Conservation (phyloP, 1,140 invertebrate species). For the Leptonema lineaticorne region DNA sequence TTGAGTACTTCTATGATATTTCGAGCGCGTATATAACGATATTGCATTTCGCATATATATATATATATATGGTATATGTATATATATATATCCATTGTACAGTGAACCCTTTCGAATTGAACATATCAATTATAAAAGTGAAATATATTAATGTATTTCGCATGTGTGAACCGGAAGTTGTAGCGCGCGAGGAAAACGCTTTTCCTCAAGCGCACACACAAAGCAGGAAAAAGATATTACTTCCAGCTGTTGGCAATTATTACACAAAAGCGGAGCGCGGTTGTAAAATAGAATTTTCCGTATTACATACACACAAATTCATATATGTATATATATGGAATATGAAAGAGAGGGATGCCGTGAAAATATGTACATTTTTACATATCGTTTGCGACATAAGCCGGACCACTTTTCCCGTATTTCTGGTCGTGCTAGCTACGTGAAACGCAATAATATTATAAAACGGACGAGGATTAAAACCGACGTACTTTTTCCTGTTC, state of each 20-base stretch:
- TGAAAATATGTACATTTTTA: constrained; percentile 34
- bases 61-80: too few species aligned
- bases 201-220: neutral
- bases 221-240: constrained; percentile 41
- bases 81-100: too few species aligned
- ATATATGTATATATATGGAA: neutral
- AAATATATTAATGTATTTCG: too few species aligned
- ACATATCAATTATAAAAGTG: too few species aligned
- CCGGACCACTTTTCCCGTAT: constrained; percentile 15
- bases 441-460: constrained; percentile 19
- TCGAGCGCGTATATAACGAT: too few species aligned
- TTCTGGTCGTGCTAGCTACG: too few species aligned
- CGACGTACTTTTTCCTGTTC: neutral
- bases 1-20: too few species aligned
- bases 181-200: neutral
- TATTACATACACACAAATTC: neutral
- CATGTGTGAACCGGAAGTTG: neutral
- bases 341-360: neutral
- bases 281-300: constrained; percentile 41
- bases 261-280: constrained; percentile 40
- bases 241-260: constrained; percentile 43
- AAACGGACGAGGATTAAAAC: constrained; percentile 16
- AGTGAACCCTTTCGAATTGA: too few species aligned
- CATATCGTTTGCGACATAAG: constrained; percentile 34
- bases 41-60: too few species aligned